These are phyloP conservation scores for Orthosia cruda DNA, from an alignment of 2,888 invertebrate species.

Conservation along the genomic window DNA sequence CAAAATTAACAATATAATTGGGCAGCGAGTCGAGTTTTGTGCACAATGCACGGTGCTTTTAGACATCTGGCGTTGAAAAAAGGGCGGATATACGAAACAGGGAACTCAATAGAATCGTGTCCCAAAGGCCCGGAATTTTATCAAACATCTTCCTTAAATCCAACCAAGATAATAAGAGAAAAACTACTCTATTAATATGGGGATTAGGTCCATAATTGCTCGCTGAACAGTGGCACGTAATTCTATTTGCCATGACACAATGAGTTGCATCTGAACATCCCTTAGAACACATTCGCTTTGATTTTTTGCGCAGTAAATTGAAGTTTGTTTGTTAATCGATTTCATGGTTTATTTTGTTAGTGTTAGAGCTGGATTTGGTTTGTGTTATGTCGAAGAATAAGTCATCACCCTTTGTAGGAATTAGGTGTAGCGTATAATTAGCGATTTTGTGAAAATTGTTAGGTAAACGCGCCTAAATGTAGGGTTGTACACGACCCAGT, in stretches of 20 bases:
- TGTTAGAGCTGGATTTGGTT: constrained; percentile 68
- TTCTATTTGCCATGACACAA: constrained; percentile 65
- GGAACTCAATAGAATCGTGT: constrained; percentile 86
- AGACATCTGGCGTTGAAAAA: constrained; percentile 90
- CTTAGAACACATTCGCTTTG: constrained; percentile 87
- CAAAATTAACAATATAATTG: constrained; percentile 92
- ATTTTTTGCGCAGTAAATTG: constrained; percentile 68
- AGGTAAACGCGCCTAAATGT: constrained; percentile 83
- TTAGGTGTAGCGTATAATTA: constrained; percentile 89
- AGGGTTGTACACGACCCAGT: constrained; percentile 54
- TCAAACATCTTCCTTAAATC: constrained; percentile 56
- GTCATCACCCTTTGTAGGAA: constrained; percentile 85
- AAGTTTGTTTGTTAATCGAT: constrained; percentile 53
- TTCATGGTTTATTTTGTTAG: constrained; percentile 56
- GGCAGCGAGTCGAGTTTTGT: constrained; percentile 85
- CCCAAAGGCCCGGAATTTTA: constrained; percentile 82
- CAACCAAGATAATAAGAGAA: constrained; percentile 47
- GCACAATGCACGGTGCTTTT: constrained; percentile 82
- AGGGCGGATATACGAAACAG: constrained; percentile 91
- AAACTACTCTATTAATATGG: constrained; percentile 46
- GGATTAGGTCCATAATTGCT: constrained; percentile 66
- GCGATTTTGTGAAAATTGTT: constrained; percentile 89
- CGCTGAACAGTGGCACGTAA: constrained; percentile 55
- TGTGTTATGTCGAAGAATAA: constrained; percentile 71
- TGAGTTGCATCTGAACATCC: constrained; percentile 90